These are phyloP conservation scores for Gymnocypris eckloni DNA, from an alignment of 2,797 vertebrate genomes.

Conservation along the genomic window DNA sequence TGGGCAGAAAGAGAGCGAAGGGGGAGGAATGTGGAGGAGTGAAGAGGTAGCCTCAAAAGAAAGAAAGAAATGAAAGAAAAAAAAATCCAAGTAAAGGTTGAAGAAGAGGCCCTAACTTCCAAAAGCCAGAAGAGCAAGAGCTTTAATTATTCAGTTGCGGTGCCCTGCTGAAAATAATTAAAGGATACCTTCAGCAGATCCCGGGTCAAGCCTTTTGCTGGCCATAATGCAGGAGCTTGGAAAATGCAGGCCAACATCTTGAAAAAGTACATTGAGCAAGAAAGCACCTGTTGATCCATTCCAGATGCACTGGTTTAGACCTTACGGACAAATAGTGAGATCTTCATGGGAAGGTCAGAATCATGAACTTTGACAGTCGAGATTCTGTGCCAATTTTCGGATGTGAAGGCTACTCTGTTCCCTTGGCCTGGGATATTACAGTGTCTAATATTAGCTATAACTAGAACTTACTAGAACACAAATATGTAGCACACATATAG, in stretches of 20 bases:
- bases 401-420: not conserved
- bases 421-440: not conserved
- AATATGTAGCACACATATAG: not conserved
- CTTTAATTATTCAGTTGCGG: constrained; percentile 39
- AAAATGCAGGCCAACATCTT: constrained; percentile 32
- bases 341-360: constrained; percentile 13
- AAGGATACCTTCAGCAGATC: constrained; percentile 35
- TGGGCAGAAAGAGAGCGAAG: constrained; percentile 49
- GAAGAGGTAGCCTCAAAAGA: constrained; percentile 51
- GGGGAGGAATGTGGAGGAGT: constrained; percentile 35
- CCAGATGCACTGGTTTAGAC: constrained; percentile 5
- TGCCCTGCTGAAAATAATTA: constrained; percentile 75
- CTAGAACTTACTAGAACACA: not conserved
- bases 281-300: not conserved
- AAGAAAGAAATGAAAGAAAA: constrained; percentile 56
- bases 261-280: not conserved
- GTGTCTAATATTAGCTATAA: not conserved
- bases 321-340: not conserved
- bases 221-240: constrained; percentile 62
- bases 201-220: constrained; percentile 71
- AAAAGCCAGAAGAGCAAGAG: constrained; percentile 27
- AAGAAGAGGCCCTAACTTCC: constrained; percentile 61
- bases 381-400: not conserved
- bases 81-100: constrained; percentile 56
- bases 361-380: not conserved